Conservation (phyloP, 2,797 vertebrate species). For the Lepilemur ruficaudatus region DNA sequence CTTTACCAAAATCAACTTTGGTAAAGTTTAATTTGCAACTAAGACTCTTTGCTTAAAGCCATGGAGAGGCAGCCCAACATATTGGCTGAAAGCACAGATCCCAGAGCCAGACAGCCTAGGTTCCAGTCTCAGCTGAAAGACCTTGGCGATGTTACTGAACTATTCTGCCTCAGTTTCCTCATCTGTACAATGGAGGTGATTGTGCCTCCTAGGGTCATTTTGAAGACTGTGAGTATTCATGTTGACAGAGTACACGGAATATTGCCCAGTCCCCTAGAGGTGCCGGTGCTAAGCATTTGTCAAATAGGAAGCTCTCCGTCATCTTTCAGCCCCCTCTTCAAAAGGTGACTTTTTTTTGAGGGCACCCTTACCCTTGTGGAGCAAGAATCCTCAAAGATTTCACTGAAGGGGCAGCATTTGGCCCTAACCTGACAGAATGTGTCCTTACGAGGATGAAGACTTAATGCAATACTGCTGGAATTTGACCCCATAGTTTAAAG, state of each 20-base stretch:
- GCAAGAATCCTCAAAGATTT: background rate
- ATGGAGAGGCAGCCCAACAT: accelerated
- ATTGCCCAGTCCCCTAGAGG: background rate
- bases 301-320: background rate
- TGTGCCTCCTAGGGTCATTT: background rate
- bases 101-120: background rate
- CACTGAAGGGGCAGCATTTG: background rate
- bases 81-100: accelerated
- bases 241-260: accelerated
- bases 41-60: background rate
- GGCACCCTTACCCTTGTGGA: background rate
- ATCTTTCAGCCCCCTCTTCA: background rate
- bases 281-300: background rate
- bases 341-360: background rate
- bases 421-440: background rate
- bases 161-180: background rate
- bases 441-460: background rate
- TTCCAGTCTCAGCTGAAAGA: background rate
- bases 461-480: background rate
- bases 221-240: background rate
- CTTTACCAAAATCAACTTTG: background rate
- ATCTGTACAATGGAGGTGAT: background rate
- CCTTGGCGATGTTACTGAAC: accelerated
- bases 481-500: background rate
- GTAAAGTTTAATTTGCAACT: background rate